Base-by-base conservation (phyloP, 2,888 invertebrate species). In the Netelia virgata region DNA sequence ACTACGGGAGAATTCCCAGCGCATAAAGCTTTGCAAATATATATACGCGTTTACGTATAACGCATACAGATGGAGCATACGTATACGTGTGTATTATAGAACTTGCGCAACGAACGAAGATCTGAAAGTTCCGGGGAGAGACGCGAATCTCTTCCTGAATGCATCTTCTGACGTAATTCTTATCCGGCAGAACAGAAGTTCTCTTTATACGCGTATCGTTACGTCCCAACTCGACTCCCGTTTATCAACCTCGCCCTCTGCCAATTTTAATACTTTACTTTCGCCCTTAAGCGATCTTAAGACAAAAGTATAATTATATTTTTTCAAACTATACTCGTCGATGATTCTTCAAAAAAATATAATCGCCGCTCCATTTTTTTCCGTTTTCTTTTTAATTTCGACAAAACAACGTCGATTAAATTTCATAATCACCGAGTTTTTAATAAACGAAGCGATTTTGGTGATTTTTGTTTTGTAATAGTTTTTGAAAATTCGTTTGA, bases 141-240 rank as follows among this genome's bases (percentile, higher is more conserved):
- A 72, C 11, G 23, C 64, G 43, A 20, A 36, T 20, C 9, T 88
- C 87, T 88, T 88, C 86, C 88, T 89, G 88, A 87, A 87, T 74
- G 75, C 79, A 84, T 66, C 76, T 43, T 69, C 85, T 87, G 88
- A 88, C 87, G 89, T 89, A 89, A 89, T 87, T 88, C 86, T 86
- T 82, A 79, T 87, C 88, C 87, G 72, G 75, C 78, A 69, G 68
- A 83, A 66, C 47, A 59, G 72, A 76, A 57, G 72, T 28, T 14
- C 11, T 14, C 11, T 47, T 14, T 47, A 47, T 47, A 14, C 11
- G 10, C 10, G 14, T 47, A 47, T 47, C 47, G 8, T 47, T 47
- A 10, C 47, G 14, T 47, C 3, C 14, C 47, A 14, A 47, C 47
- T 47, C 47, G 47, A 47, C 47, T 47, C 5, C 36, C 36, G 47